A percentile compares a stretch with the other conserved stretches of the same genome.
Evolutionary conservation across 2,113 vertebrate genomes (phyloP).

Genomic region (Apodemus speciosus): DNA sequence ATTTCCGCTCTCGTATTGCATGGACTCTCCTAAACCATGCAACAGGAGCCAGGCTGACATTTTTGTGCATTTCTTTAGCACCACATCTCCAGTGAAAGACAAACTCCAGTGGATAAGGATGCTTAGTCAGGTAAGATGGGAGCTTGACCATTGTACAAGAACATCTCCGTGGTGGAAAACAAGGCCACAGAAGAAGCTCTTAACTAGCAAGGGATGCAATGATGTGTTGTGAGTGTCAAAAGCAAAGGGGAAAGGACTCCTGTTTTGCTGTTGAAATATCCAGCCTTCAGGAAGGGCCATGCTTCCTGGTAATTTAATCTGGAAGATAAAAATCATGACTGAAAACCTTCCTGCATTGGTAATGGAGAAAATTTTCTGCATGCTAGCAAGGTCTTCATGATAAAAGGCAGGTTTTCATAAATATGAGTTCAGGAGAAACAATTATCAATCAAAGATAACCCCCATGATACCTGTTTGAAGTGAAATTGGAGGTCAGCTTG

Average conservation of each 20-base stretch:
- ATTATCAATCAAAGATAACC: slow-evolving; percentile 71
- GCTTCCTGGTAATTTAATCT: slow-evolving; percentile 69
- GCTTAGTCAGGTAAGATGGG: neutral
- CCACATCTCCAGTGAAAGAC: neutral
- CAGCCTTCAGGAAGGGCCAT: slow-evolving; percentile 60
- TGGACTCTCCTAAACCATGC: neutral
- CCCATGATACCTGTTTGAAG: slow-evolving; percentile 66
- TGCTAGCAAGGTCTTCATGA: slow-evolving; percentile 64
- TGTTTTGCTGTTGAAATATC: slow-evolving; percentile 51
- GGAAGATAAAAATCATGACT: slow-evolving; percentile 68
- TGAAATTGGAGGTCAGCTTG: slow-evolving; percentile 63
- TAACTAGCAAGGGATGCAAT: slow-evolving; percentile 65
- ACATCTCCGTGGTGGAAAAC: neutral
- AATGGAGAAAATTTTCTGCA: slow-evolving; percentile 70
- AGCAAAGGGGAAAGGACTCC: slow-evolving; percentile 8
- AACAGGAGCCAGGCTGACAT: neutral
- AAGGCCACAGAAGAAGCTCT: slow-evolving; percentile 37
- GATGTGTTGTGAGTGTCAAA: slow-evolving; percentile 34
- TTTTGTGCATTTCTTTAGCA: neutral
- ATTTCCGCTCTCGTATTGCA: neutral
- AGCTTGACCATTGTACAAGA: neutral
- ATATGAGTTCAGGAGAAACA: slow-evolving; percentile 70
- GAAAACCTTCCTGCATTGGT: slow-evolving; percentile 59
- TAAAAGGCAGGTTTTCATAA: slow-evolving; percentile 73
- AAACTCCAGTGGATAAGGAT: slow-evolving; percentile 7